Evolutionary conservation across 2,797 vertebrate genomes (phyloP), one percentile per base, ranked within the genome.

Genomic region (Eulemur albifrons): DNA sequence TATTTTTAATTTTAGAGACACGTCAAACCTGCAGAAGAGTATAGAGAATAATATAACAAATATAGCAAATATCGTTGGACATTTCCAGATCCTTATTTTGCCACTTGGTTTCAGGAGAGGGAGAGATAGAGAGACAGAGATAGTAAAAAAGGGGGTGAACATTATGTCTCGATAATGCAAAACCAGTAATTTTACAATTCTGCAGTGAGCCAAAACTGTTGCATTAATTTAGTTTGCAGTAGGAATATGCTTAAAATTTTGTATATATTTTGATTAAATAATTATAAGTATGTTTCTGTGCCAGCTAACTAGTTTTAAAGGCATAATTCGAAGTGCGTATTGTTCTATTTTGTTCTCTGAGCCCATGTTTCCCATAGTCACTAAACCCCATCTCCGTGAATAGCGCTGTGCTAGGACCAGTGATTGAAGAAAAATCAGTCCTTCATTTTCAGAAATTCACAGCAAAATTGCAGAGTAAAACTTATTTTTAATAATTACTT

Each of bases 361-460:
- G 17, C 1, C 15, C 17, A 15, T 9, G n/a, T 79, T 59, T 35
- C 70, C 35, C 38, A 0, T 0, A 7, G 5, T 54, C 25, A 6
- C 3, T 1, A 7, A 23, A 1, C 45, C 32, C 38, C 0, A 0
- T 40, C 23, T 76, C 38, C 21, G 3, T 4, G 25, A 43, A 11
- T 0, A 15, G 18, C 0, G 2, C 43, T 32, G 17, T 0, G 14
- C 40, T 17, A 3, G 18, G 63, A 27, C 54, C 43, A 0, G 7
- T 0, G 4, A 8, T 5, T 11, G 63, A 43, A 79, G 52, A 12
- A 15, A 50, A 86, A 43, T 9, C 2, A 18, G 12, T 11, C 30
- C 59, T 57, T 38, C 8, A 9, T 32, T 23, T n/a, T 50, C 43
- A 35, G 72, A 35, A 81, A 52, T 50, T n/a, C 81, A 38, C 38